Conservation (phyloP, 2,888 invertebrate species). For the Cheilosia urbana region DNA sequence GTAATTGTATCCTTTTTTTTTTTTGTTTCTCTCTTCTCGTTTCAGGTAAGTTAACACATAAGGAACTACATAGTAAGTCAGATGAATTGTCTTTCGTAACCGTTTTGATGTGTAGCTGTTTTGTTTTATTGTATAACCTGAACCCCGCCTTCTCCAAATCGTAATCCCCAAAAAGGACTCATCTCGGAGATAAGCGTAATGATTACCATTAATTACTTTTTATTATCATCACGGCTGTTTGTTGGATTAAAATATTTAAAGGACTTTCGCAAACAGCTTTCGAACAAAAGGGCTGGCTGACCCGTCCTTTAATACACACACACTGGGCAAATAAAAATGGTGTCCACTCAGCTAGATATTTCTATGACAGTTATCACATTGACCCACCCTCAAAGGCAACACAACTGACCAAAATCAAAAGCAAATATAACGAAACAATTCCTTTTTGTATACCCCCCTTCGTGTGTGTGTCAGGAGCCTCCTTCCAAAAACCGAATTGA, state of each 20-base stretch:
- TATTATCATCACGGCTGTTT: conserved; percentile 6
- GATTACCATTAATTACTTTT: conserved; percentile 28
- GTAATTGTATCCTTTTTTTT: conserved; percentile 52
- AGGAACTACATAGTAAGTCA: conserved; percentile 79
- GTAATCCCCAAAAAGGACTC: neutral
- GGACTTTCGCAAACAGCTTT: conserved; percentile 35
- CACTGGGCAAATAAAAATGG: conserved; percentile 32
- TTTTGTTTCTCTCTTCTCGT: conserved; percentile 48
- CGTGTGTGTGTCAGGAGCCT: neutral
- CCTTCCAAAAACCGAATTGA: conserved; percentile 26
- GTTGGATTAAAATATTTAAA: conserved; percentile 46
- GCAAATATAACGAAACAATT: neutral
- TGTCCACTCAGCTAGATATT: conserved; percentile 8
- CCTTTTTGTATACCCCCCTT: neutral
- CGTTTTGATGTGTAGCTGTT: conserved; percentile 44
- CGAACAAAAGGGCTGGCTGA: neutral
- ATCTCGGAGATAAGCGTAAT: neutral
- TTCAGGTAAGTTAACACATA: conserved; percentile 79
- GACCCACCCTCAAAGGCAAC: neutral
- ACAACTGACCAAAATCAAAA: conserved; percentile 22
- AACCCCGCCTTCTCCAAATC: too few relatives aligned
- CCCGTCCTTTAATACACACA: conserved; percentile 9
- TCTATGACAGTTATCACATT: conserved; percentile 17
- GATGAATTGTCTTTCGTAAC: conserved; percentile 43
- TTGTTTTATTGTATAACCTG: neutral